These are phyloP conservation scores for Pseudomyrmex dendroicus DNA, from an alignment of 1,140 invertebrate species.

Conservation along the genomic window DNA sequence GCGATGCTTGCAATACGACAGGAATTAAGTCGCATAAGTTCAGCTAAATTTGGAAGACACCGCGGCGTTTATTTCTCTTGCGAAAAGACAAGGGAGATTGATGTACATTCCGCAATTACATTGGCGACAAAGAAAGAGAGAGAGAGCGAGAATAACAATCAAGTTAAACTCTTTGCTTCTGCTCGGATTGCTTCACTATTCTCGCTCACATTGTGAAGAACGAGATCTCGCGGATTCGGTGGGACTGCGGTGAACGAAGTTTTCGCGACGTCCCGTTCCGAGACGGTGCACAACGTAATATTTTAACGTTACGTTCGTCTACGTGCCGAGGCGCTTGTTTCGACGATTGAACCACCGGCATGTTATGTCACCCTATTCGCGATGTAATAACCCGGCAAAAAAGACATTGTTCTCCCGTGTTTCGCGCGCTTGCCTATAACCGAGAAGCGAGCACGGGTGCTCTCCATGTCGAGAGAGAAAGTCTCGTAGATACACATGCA, in stretches of 20 bases:
- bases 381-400: slow-evolving; percentile 47
- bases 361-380: slow-evolving; percentile 41
- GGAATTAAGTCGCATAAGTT: slow-evolving; percentile 3
- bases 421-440: slow-evolving; percentile 51
- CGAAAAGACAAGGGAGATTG: slow-evolving; percentile 23
- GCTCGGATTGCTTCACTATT: neutral
- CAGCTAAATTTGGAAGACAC: neutral
- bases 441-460: slow-evolving; percentile 65
- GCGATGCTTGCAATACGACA: neutral
- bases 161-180: slow-evolving; percentile 1
- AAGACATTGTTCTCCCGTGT: slow-evolving; percentile 67
- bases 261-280: slow-evolving; percentile 24
- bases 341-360: slow-evolving; percentile 22
- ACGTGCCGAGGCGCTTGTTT: slow-evolving; percentile 41
- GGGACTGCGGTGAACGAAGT: slow-evolving; percentile 3
- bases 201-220: neutral
- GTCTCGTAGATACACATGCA: slow-evolving; percentile 51
- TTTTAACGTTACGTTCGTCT: slow-evolving; percentile 38
- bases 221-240: slow-evolving; percentile 16
- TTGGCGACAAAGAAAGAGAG: neutral
- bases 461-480: slow-evolving; percentile 72
- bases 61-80: slow-evolving; percentile 13
- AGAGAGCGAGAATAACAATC: slow-evolving; percentile 8
- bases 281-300: slow-evolving; percentile 21
- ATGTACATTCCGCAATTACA: slow-evolving; percentile 22